Evolutionary conservation across 2,113 vertebrate genomes (phyloP).

Genomic region (Nicator chloris): DNA sequence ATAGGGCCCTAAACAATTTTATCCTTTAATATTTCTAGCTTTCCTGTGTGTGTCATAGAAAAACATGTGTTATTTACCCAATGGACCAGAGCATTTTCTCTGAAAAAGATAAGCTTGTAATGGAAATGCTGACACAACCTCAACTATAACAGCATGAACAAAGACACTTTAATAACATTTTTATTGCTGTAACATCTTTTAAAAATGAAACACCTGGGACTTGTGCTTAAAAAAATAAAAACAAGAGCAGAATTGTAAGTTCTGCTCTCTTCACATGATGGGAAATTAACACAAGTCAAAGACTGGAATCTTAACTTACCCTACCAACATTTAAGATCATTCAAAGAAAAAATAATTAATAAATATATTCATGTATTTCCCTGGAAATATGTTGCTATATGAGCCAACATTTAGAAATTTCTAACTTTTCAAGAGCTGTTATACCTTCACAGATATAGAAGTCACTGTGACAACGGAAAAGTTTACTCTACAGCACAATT

Average conservation of each 20-base stretch:
- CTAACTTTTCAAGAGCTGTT: neutral
- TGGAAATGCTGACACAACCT: constrained; percentile 60
- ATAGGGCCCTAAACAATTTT: neutral
- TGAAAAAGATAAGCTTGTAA: constrained; percentile 58
- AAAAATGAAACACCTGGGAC: constrained; percentile 61
- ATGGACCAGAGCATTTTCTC: constrained; percentile 46
- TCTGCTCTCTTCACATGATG: neutral
- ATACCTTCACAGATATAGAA: neutral
- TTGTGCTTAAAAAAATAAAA: constrained; percentile 31
- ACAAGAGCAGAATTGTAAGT: neutral
- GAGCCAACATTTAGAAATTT: neutral
- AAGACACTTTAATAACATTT: constrained; percentile 65
- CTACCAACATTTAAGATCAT: neutral
- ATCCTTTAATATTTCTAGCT: constrained; percentile 6
- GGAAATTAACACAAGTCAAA: neutral
- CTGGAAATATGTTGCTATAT: neutral
- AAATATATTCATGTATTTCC: neutral
- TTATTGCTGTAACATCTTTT: constrained; percentile 62
- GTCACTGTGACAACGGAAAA: neutral
- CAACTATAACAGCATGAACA: constrained; percentile 48
- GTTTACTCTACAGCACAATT: neutral
- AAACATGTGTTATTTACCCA: constrained; percentile 63
- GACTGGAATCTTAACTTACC: neutral
- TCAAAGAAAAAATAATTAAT: neutral
- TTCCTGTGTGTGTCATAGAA: constrained; percentile 1